These are phyloP conservation scores for Solea solea DNA, from an alignment of 2,113 vertebrate genomes.

Conservation along the genomic window DNA sequence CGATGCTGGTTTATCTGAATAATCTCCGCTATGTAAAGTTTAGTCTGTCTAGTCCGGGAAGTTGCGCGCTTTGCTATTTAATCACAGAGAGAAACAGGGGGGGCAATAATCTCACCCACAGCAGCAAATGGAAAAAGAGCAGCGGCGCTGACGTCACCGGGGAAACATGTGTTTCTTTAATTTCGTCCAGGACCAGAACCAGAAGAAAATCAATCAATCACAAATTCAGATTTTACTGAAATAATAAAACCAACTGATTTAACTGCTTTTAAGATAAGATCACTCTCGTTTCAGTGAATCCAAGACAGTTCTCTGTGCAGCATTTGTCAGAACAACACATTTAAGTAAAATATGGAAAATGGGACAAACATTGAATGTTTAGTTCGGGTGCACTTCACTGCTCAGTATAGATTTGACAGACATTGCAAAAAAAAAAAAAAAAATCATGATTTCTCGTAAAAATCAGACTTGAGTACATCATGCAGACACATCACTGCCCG, in stretches of 20 bases:
- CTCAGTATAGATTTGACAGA: too few species aligned
- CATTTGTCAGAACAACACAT: not conserved
- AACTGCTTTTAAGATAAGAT: not conserved
- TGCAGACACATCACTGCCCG: too few species aligned
- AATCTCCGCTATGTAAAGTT: constrained; percentile 27
- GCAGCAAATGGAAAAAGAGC: constrained; percentile 81
- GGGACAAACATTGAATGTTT: not conserved
- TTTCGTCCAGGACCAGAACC: constrained; percentile 23
- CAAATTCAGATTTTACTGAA: constrained; percentile 15
- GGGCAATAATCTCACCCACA: constrained; percentile 68
- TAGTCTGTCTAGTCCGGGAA: constrained; percentile 34
- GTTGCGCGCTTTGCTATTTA: constrained; percentile 74
- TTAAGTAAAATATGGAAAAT: not conserved
- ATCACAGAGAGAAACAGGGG: constrained; percentile 58
- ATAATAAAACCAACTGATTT: constrained; percentile 1
- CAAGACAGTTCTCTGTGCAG: not conserved
- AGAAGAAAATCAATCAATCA: constrained; percentile 30
- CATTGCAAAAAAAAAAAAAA: too few species aligned
- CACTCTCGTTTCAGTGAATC: not conserved
- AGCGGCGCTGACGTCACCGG: constrained; percentile 70
- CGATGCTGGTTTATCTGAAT: constrained; percentile 8
- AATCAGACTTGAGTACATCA: too few species aligned
- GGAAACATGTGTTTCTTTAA: constrained; percentile 28
- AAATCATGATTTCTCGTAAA: too few species aligned
- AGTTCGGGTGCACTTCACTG: too few species aligned